Percentiles rank a stretch among this genome's conserved stretches.
Evolutionary conservation across 2,888 invertebrate genomes (phyloP).

Genomic region (Temnothorax unifasciatus): DNA sequence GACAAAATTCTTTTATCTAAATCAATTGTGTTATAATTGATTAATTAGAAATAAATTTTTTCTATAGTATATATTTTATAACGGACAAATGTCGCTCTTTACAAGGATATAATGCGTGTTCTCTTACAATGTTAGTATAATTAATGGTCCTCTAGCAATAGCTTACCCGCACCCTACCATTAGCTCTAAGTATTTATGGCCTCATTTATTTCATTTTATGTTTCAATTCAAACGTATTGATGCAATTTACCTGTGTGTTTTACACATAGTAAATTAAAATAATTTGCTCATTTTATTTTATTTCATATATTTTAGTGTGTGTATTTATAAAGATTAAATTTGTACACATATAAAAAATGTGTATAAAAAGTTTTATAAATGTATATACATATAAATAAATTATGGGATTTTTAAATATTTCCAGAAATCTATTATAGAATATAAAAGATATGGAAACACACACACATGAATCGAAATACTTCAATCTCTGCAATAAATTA

Average conservation of each 20-base stretch:
- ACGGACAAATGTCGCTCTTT: constrained; percentile 54
- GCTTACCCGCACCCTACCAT: constrained; percentile 85
- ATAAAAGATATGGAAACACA: background rate
- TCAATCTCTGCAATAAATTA: constrained; percentile 1
- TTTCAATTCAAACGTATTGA: constrained; percentile 86
- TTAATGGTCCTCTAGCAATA: constrained; percentile 83
- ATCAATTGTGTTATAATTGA: background rate
- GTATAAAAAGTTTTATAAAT: background rate
- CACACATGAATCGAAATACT: background rate
- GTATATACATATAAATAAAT: background rate
- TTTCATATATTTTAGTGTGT: background rate
- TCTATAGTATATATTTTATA: constrained; percentile 6
- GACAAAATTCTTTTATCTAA: background rate
- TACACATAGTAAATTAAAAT: constrained; percentile 54
- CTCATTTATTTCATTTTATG: constrained; percentile 83
- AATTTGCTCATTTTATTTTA: background rate
- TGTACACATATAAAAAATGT: background rate
- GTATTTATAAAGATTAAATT: background rate
- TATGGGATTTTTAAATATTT: background rate
- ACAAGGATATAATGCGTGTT: constrained; percentile 66
- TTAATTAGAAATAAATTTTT: background rate
- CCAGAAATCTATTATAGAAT: background rate
- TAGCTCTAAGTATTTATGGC: constrained; percentile 85
- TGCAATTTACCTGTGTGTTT: constrained; percentile 84
- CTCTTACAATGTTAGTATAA: constrained; percentile 76